Conservation (phyloP, 1,140 invertebrate species). For the Drosophila prosaltans region DNA sequence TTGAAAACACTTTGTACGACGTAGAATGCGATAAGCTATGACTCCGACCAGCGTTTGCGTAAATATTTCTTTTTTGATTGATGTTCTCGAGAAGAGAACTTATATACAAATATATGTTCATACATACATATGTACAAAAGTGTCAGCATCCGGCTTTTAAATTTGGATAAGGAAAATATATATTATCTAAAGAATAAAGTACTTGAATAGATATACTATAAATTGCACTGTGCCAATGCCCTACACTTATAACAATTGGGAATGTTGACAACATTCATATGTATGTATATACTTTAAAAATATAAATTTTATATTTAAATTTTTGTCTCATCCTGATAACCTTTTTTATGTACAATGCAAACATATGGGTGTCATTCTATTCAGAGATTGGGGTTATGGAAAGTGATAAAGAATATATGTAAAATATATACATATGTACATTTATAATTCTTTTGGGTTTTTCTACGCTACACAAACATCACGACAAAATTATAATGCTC, state of each 20-base stretch:
- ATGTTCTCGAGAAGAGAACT: neutral
- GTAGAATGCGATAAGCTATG: conserved; percentile 18
- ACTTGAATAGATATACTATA: neutral
- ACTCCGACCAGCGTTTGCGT: conserved; percentile 13
- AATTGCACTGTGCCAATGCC: neutral
- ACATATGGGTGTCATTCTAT: too few relatives aligned
- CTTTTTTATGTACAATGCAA: neutral
- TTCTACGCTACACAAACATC: neutral
- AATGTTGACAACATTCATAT: neutral
- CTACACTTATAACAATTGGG: neutral
- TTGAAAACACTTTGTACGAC: conserved; percentile 5
- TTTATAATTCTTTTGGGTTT: neutral
- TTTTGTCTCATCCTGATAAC: neutral
- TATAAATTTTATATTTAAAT: neutral
- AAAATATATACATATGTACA: too few relatives aligned
- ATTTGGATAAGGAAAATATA: conserved; percentile 1
- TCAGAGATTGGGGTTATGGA: neutral
- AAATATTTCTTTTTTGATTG: conserved; percentile 5
- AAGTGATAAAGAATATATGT: neutral
- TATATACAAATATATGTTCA: neutral
- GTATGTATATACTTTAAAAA: neutral
- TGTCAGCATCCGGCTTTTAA: conserved; percentile 12
- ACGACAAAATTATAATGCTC: neutral
- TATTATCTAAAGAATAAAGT: conserved; percentile 4
- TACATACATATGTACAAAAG: neutral